Conservation (phyloP, 2,113 vertebrate species). For the Pluvianellus socialis region DNA sequence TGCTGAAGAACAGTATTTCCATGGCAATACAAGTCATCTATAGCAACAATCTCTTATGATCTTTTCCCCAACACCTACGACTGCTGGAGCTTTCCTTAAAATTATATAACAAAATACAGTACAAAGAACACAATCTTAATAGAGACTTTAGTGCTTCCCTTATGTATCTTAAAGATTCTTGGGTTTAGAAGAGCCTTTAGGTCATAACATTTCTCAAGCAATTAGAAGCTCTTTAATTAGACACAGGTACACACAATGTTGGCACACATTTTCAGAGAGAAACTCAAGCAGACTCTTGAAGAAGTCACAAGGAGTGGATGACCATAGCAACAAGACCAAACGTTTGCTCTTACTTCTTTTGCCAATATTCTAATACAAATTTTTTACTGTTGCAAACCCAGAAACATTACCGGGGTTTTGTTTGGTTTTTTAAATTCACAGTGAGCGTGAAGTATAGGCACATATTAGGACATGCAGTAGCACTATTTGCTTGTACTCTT, state of each 20-base stretch:
- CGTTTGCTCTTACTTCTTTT: background rate
- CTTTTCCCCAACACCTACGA: background rate
- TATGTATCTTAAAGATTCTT: background rate
- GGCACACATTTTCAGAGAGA: background rate
- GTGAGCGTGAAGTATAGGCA: background rate
- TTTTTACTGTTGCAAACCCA: background rate
- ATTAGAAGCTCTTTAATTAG: background rate
- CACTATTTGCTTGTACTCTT: background rate
- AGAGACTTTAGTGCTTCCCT: background rate
- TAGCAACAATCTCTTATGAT: background rate
- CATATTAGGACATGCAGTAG: background rate
- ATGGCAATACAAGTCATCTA: constrained; percentile 1
- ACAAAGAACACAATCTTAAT: background rate
- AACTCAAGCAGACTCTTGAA: background rate
- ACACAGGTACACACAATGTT: background rate
- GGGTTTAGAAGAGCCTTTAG: background rate
- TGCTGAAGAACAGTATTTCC: constrained; percentile 14
- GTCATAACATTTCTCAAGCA: background rate
- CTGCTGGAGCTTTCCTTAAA: background rate
- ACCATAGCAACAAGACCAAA: background rate
- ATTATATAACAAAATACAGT: background rate
- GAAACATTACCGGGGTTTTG: background rate
- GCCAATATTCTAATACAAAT: background rate
- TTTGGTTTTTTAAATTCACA: background rate
- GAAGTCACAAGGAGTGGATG: background rate